Base-by-base conservation (phyloP, 2,888 invertebrate genomes). In the Trichogramma dendrolimi region DNA sequence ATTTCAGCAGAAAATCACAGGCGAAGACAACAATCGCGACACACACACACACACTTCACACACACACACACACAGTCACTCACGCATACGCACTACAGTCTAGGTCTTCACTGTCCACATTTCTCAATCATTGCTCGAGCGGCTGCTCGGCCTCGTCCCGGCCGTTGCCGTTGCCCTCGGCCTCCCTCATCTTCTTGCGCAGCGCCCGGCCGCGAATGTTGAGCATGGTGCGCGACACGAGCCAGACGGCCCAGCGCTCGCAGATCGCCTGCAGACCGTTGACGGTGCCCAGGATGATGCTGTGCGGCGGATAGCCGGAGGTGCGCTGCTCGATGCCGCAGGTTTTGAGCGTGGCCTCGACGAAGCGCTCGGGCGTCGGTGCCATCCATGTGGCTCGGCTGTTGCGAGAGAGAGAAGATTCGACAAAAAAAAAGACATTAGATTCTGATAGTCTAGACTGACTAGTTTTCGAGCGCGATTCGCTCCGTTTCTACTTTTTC, bases 231-330 rank as follows among this genome's bases (percentile, higher is more conserved):
- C 85, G 83, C 3, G 82, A 83, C 27, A 88, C 83, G 6, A 89
- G 70, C 86, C 87, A 88, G 5, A 84, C 80, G 0, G 83, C 82
- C 39, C 87, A 82, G 39, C 75, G 77, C 2, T 85, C 83, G 4
- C 85, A 85, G 0, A 83, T 57, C 4, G 78, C 75, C 39, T 83
- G 79, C 42, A 89, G 71, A 0, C 73, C 71, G 41, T 83, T 79
- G 6, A 87, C 70, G 27, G 81, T 70, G 6, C 75, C 79, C 6
- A 86, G 81, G 72, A 90, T 82, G 6, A 88, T 64, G 0, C 83
- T 79, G 71, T 91, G 91, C 0, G 89, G 88, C 8, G 87, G 84
- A 73, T 92, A 93, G 42, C 92, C 93, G 0, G 89, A 87, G 0
- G 91, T 91, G 56, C 83, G 83, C 10, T 83, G 80, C 51, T 85